These are phyloP conservation scores for Lepidochrysops patricia DNA, from an alignment of 2,888 invertebrate genomes.

Conservation along the genomic window DNA sequence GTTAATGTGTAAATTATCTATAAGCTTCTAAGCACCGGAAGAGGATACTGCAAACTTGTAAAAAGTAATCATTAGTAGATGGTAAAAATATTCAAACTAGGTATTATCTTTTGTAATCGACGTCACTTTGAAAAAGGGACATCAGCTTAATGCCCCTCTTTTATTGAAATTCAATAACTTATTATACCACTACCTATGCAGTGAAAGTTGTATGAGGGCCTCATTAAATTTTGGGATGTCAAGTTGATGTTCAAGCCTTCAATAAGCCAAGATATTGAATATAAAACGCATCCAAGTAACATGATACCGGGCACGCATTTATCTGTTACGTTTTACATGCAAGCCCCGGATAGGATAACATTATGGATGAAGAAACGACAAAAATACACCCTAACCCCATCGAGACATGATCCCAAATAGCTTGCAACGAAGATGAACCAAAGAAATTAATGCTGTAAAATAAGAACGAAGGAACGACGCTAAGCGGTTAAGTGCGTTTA, in stretches of 20 bases:
- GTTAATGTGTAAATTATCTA: background rate
- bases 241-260: conserved; percentile 2
- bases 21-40: background rate
- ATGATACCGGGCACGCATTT: conserved; percentile 61
- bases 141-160: background rate
- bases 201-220: background rate
- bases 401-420: conserved; percentile 32
- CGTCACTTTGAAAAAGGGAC: background rate
- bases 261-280: conserved; percentile 28
- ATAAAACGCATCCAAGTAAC: conserved; percentile 46
- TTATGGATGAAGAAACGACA: conserved; percentile 22
- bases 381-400: conserved; percentile 28
- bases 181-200: background rate
- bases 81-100: background rate
- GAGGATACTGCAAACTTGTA: background rate
- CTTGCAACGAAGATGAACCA: conserved; percentile 24
- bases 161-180: conserved; percentile 4
- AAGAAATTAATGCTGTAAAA: conserved; percentile 46
- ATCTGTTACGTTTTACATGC: conserved; percentile 63
- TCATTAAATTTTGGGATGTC: conserved; percentile 1
- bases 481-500: conserved; percentile 35
- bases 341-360: conserved; percentile 60
- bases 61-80: background rate
- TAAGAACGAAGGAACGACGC: conserved; percentile 48
- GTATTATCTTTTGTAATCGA: background rate